phyloP scores from a whole-genome alignment of 2,797 vertebrate genomes.

The Heterohyrax brucei region DNA sequence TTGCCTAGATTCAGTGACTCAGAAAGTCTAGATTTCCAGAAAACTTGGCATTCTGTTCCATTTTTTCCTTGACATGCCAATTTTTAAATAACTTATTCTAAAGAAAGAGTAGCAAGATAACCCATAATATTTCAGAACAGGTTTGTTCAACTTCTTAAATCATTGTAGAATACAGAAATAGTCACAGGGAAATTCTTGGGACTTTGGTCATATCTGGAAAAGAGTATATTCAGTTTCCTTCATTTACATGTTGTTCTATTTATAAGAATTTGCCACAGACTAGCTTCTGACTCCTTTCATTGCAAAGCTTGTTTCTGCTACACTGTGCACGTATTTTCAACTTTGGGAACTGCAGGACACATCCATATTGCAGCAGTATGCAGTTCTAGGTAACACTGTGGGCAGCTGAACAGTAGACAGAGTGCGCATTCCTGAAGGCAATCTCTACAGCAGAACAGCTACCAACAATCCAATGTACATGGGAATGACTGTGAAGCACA shows the following conservation, averaged over 20 bases:
- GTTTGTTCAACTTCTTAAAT: conserved; percentile 68
- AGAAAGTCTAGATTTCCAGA: background rate
- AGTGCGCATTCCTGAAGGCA: background rate
- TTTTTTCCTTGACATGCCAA: background rate
- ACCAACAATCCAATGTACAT: background rate
- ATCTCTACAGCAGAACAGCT: background rate
- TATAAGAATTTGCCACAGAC: conserved; percentile 15
- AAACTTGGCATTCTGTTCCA: background rate
- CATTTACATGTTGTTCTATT: background rate
- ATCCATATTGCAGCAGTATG: background rate
- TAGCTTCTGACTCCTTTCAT: background rate
- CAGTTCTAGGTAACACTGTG: background rate
- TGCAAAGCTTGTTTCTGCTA: background rate
- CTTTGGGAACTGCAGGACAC: background rate
- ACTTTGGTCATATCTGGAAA: conserved; percentile 57
- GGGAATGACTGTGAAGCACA: background rate
- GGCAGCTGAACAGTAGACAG: background rate
- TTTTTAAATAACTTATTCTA: conserved; percentile 66
- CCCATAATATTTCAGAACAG: background rate
- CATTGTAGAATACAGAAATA: background rate
- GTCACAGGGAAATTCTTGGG: conserved; percentile 40
- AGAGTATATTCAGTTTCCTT: conserved; percentile 21
- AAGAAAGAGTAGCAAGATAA: conserved; percentile 30
- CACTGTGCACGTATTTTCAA: background rate
- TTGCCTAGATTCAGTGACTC: background rate